Evolutionary conservation across 1,140 invertebrate species (phyloP), one percentile per base, ranked within the genome.

Genomic region (Microplitis demolitor): DNA sequence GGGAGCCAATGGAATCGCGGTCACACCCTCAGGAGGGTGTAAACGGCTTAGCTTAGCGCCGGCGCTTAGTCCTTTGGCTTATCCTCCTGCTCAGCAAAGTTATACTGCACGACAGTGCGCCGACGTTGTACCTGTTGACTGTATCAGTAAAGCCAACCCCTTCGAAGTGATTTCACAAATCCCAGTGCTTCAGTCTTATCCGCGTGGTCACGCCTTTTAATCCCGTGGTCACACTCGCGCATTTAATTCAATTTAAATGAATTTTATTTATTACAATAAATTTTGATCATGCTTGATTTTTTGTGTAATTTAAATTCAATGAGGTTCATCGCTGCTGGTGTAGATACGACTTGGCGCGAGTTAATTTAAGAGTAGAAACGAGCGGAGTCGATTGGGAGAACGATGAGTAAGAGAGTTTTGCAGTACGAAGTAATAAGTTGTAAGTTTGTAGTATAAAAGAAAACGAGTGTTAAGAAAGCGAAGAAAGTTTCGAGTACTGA

Each of bases 41-140:
- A 80, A 84, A 77, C 77, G 82, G 84, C 82, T 86, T 86, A 87
- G 79, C 83, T 74, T 45, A 83, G 84, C 85, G 85, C 85, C 85
- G 85, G 85, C 85, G 84, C 85, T 87, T 87, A 87, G 79, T 80
- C 79, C 60, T 68, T 9, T 71, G 78, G 86, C 83, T 87, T 87
- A 87, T 87, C 86, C 84, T 39, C 16, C 31, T 8, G 45, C 14
- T 45, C 33, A 33, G 62, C 50, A 13, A 9, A 24, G 31, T 14
- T 61, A 16, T 54, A 54, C 14, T 9, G 14, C 24, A 24, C 16
- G 56, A 58, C 14, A 66, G 63, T 66, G 63, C 63, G 63, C 63
- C 39, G 63, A 54, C 66, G 45, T 67, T 67, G 84, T 86, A 87
- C 85, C 85, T 87, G 85, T 87, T 87, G 86, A 87, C 34, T 72